Evolutionary conservation across 2,797 vertebrate species (phyloP).

Genomic region (Channa striata): DNA sequence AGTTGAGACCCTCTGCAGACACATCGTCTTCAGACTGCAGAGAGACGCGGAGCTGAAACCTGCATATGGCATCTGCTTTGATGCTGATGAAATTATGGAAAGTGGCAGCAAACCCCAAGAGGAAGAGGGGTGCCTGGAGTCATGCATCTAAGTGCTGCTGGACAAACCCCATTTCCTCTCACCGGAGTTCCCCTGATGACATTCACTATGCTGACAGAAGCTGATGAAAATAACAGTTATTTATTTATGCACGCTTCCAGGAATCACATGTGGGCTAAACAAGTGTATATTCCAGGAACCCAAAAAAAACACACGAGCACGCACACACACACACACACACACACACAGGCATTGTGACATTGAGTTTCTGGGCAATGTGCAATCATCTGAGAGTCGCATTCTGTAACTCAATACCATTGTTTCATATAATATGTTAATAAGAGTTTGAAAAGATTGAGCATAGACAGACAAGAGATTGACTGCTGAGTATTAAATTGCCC

Average conservation of each 20-base stretch:
- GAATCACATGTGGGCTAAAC: conserved; percentile 66
- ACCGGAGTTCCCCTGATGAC: conserved; percentile 53
- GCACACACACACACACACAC: conserved; percentile 50
- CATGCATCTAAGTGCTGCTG: conserved; percentile 77
- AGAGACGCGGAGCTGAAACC: conserved; percentile 71
- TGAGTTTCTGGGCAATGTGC: conserved; percentile 69
- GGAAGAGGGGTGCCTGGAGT: conserved; percentile 68
- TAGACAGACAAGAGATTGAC: conserved; percentile 51
- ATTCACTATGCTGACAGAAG: conserved; percentile 70
- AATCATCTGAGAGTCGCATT: conserved; percentile 54
- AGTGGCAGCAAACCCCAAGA: conserved; percentile 72
- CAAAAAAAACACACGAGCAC: conserved; percentile 44
- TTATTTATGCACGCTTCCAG: conserved; percentile 80
- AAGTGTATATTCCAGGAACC: conserved; percentile 68
- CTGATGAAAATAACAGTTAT: conserved; percentile 80
- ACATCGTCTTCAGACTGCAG: conserved; percentile 65
- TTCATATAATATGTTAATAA: conserved; percentile 58
- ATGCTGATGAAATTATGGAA: conserved; percentile 82
- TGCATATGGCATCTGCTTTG: conserved; percentile 72
- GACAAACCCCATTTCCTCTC: conserved; percentile 68
- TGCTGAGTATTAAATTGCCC: conserved; percentile 52
- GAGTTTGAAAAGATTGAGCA: conserved; percentile 43
- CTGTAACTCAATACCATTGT: conserved; percentile 62
- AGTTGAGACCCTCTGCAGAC: conserved; percentile 57
- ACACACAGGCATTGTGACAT: conserved; percentile 62